A percentile compares a stretch with the other conserved stretches of the same genome.
Evolutionary conservation across 2,888 invertebrate species (phyloP).

Genomic region (Leucophora obtusa): DNA sequence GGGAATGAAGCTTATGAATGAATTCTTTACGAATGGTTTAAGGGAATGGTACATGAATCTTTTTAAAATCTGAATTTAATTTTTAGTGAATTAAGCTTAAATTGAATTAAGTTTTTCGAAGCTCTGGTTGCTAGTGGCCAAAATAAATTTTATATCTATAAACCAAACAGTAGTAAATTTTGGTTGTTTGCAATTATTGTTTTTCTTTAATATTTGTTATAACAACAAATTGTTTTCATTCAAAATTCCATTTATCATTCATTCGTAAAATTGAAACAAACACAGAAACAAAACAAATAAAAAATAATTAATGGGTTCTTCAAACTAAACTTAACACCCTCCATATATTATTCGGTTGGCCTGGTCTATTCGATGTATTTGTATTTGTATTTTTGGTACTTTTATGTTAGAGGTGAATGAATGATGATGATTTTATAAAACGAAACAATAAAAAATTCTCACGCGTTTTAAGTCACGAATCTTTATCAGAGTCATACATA

Average conservation of each 20-base stretch:
- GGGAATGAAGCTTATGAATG: no score
- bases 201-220: constrained; percentile 7
- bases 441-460: constrained; percentile 40
- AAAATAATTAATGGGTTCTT: constrained; percentile 7
- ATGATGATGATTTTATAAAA: constrained; percentile 36
- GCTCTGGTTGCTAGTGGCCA: constrained; percentile 26
- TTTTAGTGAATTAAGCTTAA: no score
- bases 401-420: constrained; percentile 26
- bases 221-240: constrained; percentile 15
- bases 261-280: not conserved
- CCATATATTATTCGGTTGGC: not conserved
- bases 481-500: constrained; percentile 34
- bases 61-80: no score
- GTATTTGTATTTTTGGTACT: not conserved
- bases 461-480: constrained; percentile 59
- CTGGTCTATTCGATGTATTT: not conserved
- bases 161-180: constrained; percentile 43
- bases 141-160: constrained; percentile 17
- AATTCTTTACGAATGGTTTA: no score
- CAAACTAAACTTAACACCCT: constrained; percentile 14
- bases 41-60: no score
- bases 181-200: constrained; percentile 40
- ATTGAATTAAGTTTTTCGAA: no score
- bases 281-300: constrained; percentile 7
- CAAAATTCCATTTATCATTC: constrained; percentile 14